These are phyloP conservation scores for Bubo scandiacus DNA, from an alignment of 2,113 vertebrate species.

Conservation along the genomic window DNA sequence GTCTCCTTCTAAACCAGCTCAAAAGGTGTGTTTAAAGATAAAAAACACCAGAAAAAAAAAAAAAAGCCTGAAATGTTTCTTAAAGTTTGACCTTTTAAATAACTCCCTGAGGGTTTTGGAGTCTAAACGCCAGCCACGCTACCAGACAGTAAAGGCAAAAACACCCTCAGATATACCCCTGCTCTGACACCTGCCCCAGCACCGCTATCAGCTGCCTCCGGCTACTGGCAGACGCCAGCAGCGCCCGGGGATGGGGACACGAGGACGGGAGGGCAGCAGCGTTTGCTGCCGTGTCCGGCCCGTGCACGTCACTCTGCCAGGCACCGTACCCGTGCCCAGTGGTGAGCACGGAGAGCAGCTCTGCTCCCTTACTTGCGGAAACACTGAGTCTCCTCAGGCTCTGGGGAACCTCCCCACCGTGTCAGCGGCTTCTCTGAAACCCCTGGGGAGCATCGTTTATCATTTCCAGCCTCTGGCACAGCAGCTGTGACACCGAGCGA, in stretches of 20 bases:
- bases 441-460: neutral
- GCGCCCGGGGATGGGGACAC: too few species aligned
- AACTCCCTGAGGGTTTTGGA: neutral
- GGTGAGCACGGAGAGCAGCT: neutral
- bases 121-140: neutral
- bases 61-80: neutral
- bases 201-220: neutral
- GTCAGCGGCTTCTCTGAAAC: neutral
- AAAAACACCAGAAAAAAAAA: too few species aligned
- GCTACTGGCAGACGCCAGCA: too few species aligned
- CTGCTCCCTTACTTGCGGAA: neutral
- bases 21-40: neutral
- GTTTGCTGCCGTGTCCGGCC: neutral
- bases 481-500: neutral
- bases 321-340: too few species aligned
- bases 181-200: rapidly evolving
- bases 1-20: neutral
- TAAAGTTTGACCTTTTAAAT: neutral
- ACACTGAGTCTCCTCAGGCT: neutral
- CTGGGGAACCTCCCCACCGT: too few species aligned
- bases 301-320: neutral
- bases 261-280: rapidly evolving
- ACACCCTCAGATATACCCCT: neutral
- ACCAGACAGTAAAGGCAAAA: neutral
- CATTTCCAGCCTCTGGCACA: neutral